phyloP scores from a whole-genome alignment of 2,888 invertebrate genomes.

The Rhagonycha lutea region DNA sequence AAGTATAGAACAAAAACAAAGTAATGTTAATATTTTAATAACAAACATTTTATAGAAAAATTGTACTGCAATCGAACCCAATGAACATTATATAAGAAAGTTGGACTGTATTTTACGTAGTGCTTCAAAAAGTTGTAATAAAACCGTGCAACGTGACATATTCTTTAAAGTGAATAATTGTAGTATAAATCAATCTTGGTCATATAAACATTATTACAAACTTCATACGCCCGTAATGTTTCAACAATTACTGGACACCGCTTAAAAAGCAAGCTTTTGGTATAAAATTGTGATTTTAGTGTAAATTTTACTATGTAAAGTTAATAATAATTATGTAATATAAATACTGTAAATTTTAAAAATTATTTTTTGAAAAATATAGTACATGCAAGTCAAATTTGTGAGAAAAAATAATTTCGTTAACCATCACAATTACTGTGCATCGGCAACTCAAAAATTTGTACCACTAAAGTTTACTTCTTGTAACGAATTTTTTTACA shows the following conservation, averaged over 20 bases:
- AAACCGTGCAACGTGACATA: slow-evolving; percentile 32
- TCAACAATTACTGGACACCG: slow-evolving; percentile 48
- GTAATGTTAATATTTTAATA: slow-evolving; percentile 3
- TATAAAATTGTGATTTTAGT: slow-evolving; percentile 25
- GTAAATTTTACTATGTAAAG: slow-evolving; percentile 6
- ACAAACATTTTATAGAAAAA: slow-evolving; percentile 32
- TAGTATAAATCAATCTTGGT: slow-evolving; percentile 39
- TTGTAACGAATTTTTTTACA: too few relatives aligned
- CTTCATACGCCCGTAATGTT: slow-evolving; percentile 46
- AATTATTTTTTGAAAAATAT: slow-evolving; percentile 26
- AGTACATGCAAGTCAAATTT: slow-evolving; percentile 5
- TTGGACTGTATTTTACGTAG: slow-evolving; percentile 15
- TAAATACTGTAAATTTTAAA: slow-evolving; percentile 18
- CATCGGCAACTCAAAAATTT: too few relatives aligned
- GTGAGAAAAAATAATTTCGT: neutral
- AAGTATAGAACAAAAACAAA: slow-evolving; percentile 31
- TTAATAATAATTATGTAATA: slow-evolving; percentile 8
- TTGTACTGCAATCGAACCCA: slow-evolving; percentile 29
- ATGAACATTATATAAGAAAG: slow-evolving; percentile 1
- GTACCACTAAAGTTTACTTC: neutral
- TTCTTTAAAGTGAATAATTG: slow-evolving; percentile 31
- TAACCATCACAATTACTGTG: neutral
- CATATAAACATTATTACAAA: slow-evolving; percentile 26
- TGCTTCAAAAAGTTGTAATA: slow-evolving; percentile 24
- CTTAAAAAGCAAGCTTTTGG: slow-evolving; percentile 29